Percentiles rank a stretch among this genome's conserved stretches.
phyloP scores from a whole-genome alignment of 2,888 invertebrate genomes.

The Calameuta pallipes region DNA sequence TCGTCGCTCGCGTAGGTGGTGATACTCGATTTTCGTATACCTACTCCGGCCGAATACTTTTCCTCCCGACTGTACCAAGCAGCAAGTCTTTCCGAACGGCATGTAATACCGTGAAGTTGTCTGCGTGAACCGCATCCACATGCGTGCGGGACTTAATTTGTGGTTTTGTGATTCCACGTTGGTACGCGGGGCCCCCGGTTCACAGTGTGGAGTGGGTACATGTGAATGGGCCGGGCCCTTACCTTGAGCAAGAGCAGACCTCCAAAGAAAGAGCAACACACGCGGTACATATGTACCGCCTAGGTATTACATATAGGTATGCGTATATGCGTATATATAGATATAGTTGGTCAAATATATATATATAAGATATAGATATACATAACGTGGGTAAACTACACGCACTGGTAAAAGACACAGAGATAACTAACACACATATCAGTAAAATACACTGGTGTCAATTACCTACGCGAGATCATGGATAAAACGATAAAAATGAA shows the following conservation, averaged over 20 bases:
- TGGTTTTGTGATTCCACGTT: conserved; percentile 20
- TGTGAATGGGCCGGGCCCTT: conserved; percentile 40
- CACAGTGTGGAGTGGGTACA: conserved; percentile 15
- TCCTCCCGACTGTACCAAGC: conserved; percentile 11
- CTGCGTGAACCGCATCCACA: conserved; percentile 1
- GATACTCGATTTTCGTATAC: background rate
- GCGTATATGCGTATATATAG: no score
- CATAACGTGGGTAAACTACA: background rate
- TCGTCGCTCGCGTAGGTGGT: background rate
- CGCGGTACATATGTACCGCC: background rate
- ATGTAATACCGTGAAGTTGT: background rate
- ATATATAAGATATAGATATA: background rate
- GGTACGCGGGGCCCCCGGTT: background rate
- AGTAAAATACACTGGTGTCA: background rate
- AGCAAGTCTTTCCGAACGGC: conserved; percentile 15
- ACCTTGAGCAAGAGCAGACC: conserved; percentile 38
- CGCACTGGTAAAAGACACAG: background rate
- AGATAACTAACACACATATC: background rate
- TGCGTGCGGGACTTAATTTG: conserved; percentile 17
- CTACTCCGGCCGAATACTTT: background rate
- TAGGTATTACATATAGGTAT: background rate
- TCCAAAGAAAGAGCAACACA: conserved; percentile 26
- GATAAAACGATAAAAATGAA: background rate
- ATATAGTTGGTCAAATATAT: no score
- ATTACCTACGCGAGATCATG: background rate